These are phyloP conservation scores for Drosophila sp. DNA, from an alignment of 1,140 invertebrate genomes.

Conservation along the genomic window DNA sequence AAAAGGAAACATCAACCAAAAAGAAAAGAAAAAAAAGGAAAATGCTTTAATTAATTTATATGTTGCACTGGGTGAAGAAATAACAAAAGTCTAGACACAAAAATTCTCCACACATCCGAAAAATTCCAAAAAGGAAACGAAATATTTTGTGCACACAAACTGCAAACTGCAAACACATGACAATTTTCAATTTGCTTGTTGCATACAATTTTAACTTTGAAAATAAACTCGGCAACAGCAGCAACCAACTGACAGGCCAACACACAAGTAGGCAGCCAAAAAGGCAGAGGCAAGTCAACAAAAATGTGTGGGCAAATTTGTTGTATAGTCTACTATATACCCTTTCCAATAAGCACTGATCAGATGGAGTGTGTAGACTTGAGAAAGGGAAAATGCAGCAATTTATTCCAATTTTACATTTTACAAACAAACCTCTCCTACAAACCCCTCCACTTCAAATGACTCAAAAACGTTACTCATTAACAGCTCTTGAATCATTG, in stretches of 20 bases:
- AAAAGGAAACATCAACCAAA: neutral
- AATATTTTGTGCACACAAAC: slow-evolving; percentile 25
- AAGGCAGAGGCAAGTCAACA: slow-evolving; percentile 25
- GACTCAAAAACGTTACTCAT: too few species aligned
- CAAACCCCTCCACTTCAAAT: too few species aligned
- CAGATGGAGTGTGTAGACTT: too few species aligned
- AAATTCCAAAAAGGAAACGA: slow-evolving; percentile 5
- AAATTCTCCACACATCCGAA: neutral
- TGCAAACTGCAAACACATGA: slow-evolving; percentile 63
- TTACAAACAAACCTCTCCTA: too few species aligned
- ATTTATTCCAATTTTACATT: too few species aligned
- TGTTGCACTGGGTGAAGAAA: neutral
- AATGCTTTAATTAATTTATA: slow-evolving; percentile 4
- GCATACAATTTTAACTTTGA: slow-evolving; percentile 56
- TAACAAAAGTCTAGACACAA: slow-evolving; percentile 28
- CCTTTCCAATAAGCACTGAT: neutral
- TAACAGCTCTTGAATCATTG: too few species aligned
- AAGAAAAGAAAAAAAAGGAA: slow-evolving; percentile 1
- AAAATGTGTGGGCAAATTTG: slow-evolving; percentile 38
- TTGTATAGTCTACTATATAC: slow-evolving; percentile 27
- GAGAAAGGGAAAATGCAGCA: too few species aligned
- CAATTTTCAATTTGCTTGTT: slow-evolving; percentile 51
- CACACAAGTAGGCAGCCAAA: neutral
- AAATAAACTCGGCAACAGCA: slow-evolving; percentile 52
- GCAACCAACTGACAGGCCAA: neutral